Evolutionary conservation across 2,888 invertebrate genomes (phyloP), one percentile per base, ranked within the genome.

Genomic region (Aporophyla lueneburgensis): DNA sequence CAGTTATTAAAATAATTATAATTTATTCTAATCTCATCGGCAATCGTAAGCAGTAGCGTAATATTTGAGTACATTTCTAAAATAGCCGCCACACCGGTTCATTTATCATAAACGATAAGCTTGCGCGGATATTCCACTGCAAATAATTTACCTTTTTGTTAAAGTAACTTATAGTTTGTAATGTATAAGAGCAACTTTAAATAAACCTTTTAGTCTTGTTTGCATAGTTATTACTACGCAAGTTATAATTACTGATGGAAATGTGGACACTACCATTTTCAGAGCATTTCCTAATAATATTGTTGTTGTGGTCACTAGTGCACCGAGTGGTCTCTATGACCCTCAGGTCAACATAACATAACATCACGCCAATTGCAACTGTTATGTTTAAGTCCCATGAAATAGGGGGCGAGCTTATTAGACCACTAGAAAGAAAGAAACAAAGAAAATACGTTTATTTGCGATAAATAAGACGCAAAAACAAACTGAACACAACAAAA

Each of bases 81-180:
- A 84, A 71, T 76, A 83, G 58, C 49, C 71, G 71, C 59, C 58
- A 19, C 72, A 71, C 79, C 71, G 66, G 82, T 74, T 82, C 21
- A 61, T 82, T 84, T 82, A 84, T 81, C 79, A 76, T 74, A 81
- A 79, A 61, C 73, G 74, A 84, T 82, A 84, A 84, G 70, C 63
- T 75, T 71, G 74, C 65, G 69, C 75, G 81, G 69, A 78, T 78
- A 84, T 84, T 83, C 81, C 78, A 63, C 49, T 67, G 74, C 78
- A 69, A 71, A 68, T 79, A 79, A 73, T 82, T 79, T 82, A 70
- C 76, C 74, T 84, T 84, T 84, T 84, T 81, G 84, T 82, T 76
- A 71, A 43, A 82, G 77, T 54, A 72, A 75, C 74, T 65, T 33
- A 76, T 58, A 66, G 69, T 63, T 69, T 53, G 61, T 78, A 51